Percentiles rank a stretch among this genome's conserved stretches.
These are phyloP conservation scores for Hydrozoanthus gracilis DNA, from an alignment of 92 coral and sea anemone genomes.

Conservation along the genomic window DNA sequence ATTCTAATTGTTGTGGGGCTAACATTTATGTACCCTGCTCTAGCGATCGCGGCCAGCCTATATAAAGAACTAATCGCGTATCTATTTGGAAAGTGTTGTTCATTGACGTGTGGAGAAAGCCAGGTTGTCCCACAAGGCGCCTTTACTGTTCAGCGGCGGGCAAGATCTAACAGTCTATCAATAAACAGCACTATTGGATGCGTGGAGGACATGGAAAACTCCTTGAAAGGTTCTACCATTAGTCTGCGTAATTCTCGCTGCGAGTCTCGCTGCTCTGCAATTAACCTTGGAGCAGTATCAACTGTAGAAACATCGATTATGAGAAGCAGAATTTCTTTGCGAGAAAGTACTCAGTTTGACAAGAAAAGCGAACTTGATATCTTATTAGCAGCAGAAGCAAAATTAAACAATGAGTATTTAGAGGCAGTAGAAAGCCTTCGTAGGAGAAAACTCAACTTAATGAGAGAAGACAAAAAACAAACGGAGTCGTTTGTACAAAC, in stretches of 20 bases:
- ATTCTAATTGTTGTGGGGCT: conserved; percentile 59
- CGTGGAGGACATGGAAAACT: background rate
- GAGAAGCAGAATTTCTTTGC: conserved; percentile 42
- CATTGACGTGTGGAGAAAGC: conserved; percentile 10
- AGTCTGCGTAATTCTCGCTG: conserved; percentile 34
- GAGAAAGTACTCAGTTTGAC: conserved; percentile 6
- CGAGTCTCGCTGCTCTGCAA: conserved; percentile 33
- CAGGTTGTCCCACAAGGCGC: conserved; percentile 20
- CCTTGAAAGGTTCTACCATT: conserved; percentile 19
- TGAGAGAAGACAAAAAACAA: background rate
- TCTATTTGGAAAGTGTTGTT: conserved; percentile 4
- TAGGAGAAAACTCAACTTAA: conserved; percentile 18
- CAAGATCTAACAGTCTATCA: background rate
- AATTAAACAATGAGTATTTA: conserved; percentile 48
- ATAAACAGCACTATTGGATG: background rate
- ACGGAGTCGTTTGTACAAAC: background rate
- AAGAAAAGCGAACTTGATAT: conserved; percentile 46
- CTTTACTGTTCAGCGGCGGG: background rate
- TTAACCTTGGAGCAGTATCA: conserved; percentile 52
- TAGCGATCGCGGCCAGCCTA: conserved; percentile 61
- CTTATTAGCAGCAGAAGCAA: conserved; percentile 43
- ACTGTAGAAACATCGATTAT: conserved; percentile 57
- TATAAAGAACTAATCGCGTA: conserved; percentile 52
- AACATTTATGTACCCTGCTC: conserved; percentile 65
- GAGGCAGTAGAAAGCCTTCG: conserved; percentile 48